Percentiles rank a stretch among this genome's conserved stretches.
Evolutionary conservation across 2,113 vertebrate species (phyloP).

Genomic region (Rhineura floridana): DNA sequence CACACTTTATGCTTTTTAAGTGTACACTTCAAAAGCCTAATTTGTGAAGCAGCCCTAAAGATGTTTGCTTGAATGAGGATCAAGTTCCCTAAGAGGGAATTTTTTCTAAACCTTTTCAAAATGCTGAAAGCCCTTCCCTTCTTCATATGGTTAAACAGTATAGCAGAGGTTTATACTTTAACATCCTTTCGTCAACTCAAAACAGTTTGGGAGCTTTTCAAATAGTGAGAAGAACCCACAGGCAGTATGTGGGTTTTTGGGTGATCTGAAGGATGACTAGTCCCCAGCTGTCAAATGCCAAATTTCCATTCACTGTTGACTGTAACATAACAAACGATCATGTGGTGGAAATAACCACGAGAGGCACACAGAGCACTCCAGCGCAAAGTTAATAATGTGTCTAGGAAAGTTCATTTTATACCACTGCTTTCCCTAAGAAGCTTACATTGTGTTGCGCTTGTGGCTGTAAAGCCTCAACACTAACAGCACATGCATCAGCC

Average conservation of each 20-base stretch:
- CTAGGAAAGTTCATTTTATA: conserved; percentile 29
- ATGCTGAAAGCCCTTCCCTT: too few species aligned
- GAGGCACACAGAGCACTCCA: conserved; percentile 39
- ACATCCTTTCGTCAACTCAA: conserved; percentile 30
- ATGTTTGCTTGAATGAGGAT: too few species aligned
- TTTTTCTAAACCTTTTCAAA: too few species aligned
- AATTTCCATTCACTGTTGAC: conserved; percentile 27
- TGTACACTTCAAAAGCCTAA: conserved; percentile 11
- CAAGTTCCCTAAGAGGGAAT: too few species aligned
- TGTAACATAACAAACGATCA: conserved; percentile 28
- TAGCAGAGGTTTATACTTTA: too few species aligned
- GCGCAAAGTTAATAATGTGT: background rate
- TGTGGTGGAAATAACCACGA: conserved; percentile 38
- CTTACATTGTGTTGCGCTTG: background rate
- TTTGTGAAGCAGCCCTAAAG: too few species aligned
- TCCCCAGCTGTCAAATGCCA: conserved; percentile 38
- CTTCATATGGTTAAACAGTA: too few species aligned
- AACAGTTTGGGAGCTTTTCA: conserved; percentile 29
- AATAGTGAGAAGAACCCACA: conserved; percentile 27
- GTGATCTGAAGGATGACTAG: conserved; percentile 7
- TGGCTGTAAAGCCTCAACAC: background rate
- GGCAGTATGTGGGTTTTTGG: background rate
- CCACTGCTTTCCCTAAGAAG: background rate
- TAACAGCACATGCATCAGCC: background rate
- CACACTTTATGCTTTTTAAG: background rate